Evolutionary conservation across 2,113 vertebrate species (phyloP).

Genomic region (Perognathus longimembris): DNA sequence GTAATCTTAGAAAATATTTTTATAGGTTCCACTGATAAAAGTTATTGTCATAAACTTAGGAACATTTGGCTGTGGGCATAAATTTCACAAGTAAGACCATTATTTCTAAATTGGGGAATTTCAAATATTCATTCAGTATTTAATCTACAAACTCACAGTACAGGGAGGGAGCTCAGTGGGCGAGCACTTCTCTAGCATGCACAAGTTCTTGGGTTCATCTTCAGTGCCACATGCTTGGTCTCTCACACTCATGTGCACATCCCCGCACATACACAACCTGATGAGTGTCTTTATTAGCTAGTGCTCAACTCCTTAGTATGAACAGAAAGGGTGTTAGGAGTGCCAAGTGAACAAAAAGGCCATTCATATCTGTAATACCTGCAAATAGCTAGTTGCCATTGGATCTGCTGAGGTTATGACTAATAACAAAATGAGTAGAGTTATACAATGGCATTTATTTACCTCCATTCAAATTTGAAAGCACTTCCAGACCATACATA

Average conservation of each 20-base stretch:
- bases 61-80: slow-evolving; percentile 5
- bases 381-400: not conserved
- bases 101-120: slow-evolving; percentile 7
- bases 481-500: slow-evolving; percentile 15
- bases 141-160: slow-evolving; percentile 3
- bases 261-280: not conserved
- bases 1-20: slow-evolving; percentile 17
- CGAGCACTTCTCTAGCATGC: not conserved
- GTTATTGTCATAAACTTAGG: not conserved
- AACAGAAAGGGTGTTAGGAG: not conserved
- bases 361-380: slow-evolving; percentile 34
- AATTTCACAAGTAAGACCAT: not conserved
- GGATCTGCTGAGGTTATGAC: slow-evolving; percentile 12
- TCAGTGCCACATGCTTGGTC: no score
- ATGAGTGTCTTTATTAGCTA: not conserved
- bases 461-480: slow-evolving; percentile 54
- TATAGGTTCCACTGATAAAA: not conserved
- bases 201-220: not conserved
- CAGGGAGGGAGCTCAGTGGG: not conserved
- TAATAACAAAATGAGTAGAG: not conserved
- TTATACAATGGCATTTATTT: slow-evolving; percentile 16
- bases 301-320: not conserved
- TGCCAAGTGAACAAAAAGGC: not conserved
- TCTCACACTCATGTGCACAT: no score
- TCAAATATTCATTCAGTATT: slow-evolving; percentile 1